Percentiles rank a stretch among this genome's conserved stretches.
phyloP scores from a whole-genome alignment of 2,888 invertebrate genomes.

The Lycaena phlaeas region DNA sequence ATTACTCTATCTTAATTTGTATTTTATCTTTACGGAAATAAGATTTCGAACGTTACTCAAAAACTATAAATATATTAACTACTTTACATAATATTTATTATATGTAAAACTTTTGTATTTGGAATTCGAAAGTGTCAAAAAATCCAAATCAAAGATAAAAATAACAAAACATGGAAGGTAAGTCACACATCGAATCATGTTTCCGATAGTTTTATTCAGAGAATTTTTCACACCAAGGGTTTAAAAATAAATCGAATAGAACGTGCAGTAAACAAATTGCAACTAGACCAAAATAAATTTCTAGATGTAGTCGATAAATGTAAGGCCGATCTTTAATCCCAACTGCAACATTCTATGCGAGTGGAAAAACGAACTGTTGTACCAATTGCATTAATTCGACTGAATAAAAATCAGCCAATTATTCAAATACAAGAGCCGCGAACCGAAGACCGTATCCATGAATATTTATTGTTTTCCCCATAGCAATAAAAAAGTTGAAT shows the following conservation, averaged over 20 bases:
- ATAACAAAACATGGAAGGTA: too few species aligned
- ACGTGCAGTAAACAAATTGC: conserved; percentile 9
- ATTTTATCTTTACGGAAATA: too few species aligned
- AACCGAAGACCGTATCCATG: conserved; percentile 59
- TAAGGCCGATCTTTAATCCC: conserved; percentile 10
- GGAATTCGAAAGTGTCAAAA: too few species aligned
- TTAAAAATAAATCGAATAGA: conserved; percentile 5
- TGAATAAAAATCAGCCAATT: conserved; percentile 73
- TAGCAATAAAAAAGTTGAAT: conserved; percentile 16
- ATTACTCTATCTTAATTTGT: too few species aligned
- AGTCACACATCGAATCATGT: too few species aligned
- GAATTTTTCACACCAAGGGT: conserved; percentile 4
- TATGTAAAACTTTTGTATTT: too few species aligned
- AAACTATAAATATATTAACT: too few species aligned
- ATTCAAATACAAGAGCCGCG: conserved; percentile 59
- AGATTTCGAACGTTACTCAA: too few species aligned
- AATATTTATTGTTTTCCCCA: conserved; percentile 60
- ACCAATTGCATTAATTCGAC: conserved; percentile 66
- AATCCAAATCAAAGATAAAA: too few species aligned
- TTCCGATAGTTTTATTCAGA: conserved; percentile 2
- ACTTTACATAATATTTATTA: too few species aligned
- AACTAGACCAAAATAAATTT: conserved; percentile 7
- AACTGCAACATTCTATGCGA: conserved; percentile 24
- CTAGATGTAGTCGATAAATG: conserved; percentile 10
- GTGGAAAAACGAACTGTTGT: conserved; percentile 41